A percentile compares a stretch with the other conserved stretches of the same genome.
phyloP scores from a whole-genome alignment of 2,888 invertebrate genomes.

The Caenorhabditis panamensis region DNA sequence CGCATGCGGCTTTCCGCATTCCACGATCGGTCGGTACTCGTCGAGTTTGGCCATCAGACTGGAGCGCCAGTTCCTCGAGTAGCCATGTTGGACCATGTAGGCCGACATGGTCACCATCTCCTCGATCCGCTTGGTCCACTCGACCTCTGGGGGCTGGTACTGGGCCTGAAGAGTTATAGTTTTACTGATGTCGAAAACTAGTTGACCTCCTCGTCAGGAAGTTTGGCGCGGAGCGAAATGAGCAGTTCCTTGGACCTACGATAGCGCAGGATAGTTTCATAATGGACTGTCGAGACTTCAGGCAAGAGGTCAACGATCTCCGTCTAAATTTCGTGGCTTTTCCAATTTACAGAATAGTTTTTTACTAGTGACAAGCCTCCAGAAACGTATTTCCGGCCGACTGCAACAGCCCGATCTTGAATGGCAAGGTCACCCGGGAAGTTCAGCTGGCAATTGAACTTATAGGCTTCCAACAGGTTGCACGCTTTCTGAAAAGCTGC shows the following conservation, averaged over 20 bases:
- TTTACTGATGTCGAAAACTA: too few relatives aligned
- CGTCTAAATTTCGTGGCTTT: too few relatives aligned
- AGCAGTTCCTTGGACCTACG: too few relatives aligned
- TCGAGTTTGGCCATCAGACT: neutral
- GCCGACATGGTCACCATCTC: neutral
- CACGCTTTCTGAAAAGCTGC: constrained; percentile 2
- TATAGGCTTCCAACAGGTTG: neutral
- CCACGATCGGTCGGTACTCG: neutral
- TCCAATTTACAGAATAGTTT: too few relatives aligned
- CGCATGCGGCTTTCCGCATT: neutral
- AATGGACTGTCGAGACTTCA: too few relatives aligned
- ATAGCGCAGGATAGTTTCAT: too few relatives aligned
- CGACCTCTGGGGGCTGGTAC: neutral
- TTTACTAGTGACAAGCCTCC: too few relatives aligned
- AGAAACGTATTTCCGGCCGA: too few relatives aligned
- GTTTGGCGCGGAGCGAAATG: too few relatives aligned
- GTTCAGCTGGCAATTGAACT: neutral
- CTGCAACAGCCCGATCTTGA: neutral
- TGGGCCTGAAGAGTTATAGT: neutral
- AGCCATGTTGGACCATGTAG: neutral
- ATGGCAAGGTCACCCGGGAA: neutral
- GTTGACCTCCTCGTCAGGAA: too few relatives aligned
- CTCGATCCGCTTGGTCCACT: constrained; percentile 1
- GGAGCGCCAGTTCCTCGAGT: neutral
- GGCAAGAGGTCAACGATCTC: too few relatives aligned